Base-by-base conservation (phyloP, 2,888 invertebrate genomes). In the Hyppa rectilinea region DNA sequence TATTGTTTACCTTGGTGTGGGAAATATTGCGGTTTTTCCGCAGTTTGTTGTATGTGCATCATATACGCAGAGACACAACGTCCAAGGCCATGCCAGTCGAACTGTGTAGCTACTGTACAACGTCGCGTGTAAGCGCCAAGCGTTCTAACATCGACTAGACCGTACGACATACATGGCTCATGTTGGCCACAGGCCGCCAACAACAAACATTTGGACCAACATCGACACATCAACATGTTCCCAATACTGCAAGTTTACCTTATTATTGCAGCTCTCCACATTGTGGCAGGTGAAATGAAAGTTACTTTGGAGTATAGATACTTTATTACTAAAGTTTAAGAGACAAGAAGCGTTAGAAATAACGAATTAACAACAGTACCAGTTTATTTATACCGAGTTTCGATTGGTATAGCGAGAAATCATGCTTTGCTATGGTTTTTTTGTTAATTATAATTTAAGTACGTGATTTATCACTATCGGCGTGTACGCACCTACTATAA, bases 261-360 rank as follows among this genome's bases (percentile, higher is more conserved):
- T 95, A 89, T 85, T 64, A 89, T 65, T 89, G 92, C 93, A 91
- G 95, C 92, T 90, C 95, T 94, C 94, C 94, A 89, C 87, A 88
- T 86, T 91, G 93, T 90, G 90, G 93, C 94, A 91, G 95, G 93
- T 94, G 94, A 94, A 95, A 96, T 95, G 90, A 96, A 95, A 95
- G 92, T 94, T 92, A 95, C 94, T 95, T 94, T 95, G 94, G 96
- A 95, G 92, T 95, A 96, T 90, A 95, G 92, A 93, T 94, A 95
- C 92, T 95, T 96, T 95, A 96, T 95, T 96, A 95, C 94, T 95
- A 95, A 92, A 88, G 82, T 92, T 94, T 92, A 91, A 90, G 91
- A 91, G 92, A 93, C 92, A 94, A 92, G 90, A 94, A 95, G 95
- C 95, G 86, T 91, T 91, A 93, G 90, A 87, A 88, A 81, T 88